A percentile compares a stretch with the other conserved stretches of the same genome.
Conservation (phyloP, 1,140 invertebrate genomes). For the Nephila pilipes region DNA sequence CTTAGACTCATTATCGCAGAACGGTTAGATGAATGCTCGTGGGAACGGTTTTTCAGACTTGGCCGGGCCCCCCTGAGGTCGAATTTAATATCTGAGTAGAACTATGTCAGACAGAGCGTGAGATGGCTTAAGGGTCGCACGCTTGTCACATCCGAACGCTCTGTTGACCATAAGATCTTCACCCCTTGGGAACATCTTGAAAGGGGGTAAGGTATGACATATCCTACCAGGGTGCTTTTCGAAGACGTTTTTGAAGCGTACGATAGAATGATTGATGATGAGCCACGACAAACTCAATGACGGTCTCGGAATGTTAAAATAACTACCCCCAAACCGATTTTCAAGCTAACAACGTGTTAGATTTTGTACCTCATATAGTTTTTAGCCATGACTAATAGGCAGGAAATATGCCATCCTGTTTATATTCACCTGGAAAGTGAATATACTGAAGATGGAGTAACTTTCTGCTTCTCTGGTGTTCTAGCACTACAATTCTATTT, state of each 20-base stretch:
- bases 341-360: too few relatives aligned
- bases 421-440: too few relatives aligned
- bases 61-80: too few relatives aligned
- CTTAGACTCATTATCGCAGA: constrained; percentile 14
- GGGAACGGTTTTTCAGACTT: constrained; percentile 24
- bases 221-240: background rate
- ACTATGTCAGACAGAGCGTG: constrained; percentile 10
- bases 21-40: constrained; percentile 47
- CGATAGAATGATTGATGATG: background rate
- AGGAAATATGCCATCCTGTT: too few relatives aligned
- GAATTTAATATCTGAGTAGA: constrained; percentile 40
- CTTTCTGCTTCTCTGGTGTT: too few relatives aligned
- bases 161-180: constrained; percentile 61
- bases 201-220: background rate
- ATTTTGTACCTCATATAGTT: too few relatives aligned
- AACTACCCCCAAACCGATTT: background rate
- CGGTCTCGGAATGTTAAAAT: background rate
- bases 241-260: background rate
- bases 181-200: constrained; percentile 44
- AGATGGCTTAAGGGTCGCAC: constrained; percentile 46
- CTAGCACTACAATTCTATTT: too few relatives aligned
- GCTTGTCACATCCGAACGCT: constrained; percentile 71
- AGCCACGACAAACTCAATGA: background rate
- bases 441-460: too few relatives aligned
- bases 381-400: too few relatives aligned